Evolutionary conservation across 2,797 vertebrate species (phyloP), one percentile per base, ranked within the genome.

Genomic region (Rhynchonycteris naso): DNA sequence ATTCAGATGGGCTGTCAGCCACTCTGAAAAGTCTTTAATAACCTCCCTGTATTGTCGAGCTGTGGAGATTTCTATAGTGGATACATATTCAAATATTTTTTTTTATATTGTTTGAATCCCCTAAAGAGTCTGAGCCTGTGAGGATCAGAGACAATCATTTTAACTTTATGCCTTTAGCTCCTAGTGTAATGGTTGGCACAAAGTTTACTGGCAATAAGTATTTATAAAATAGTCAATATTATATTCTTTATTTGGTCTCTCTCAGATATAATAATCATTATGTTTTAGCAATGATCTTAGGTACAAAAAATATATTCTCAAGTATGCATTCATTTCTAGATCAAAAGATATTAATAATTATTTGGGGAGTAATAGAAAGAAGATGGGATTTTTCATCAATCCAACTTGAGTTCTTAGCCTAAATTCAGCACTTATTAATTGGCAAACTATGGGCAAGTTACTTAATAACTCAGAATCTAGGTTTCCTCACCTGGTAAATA

Each of bases 251-350:
- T 82, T 82, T 89, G 38, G 5, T 59, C n/a, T 89, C 30, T 88
- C 28, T 86, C 54, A 56, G 54, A 78, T 14, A 2, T 82, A 85
- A 58, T 15, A 19, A 14, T 33, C 69, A 66, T 89, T 80, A n/a
- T 66, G 3, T 78, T 83, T 82, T 78, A 71, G 2, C 9, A 84
- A 83, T 35, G 8, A 19, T 78, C 68, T 82, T 66, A 50, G 14
- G 8, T 86, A 10, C 50, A 92, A 82, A 85, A 13, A 4, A 76
- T 61, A 72, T 71, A 88, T 10, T 88, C 19, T 96, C 30, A 91
- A 7, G 35, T 91, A 38, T 74, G 24, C 26, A 52, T 84, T 90
- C 26, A 65, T 89, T 84, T 11, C n/a, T 76, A 79, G 16, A 59
- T 94, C 16, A 81, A 85, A 61, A 78, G 3, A 4, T 52, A 69